Evolutionary conservation across 2,113 vertebrate species (phyloP).

Genomic region (Bujurquina vittata): DNA sequence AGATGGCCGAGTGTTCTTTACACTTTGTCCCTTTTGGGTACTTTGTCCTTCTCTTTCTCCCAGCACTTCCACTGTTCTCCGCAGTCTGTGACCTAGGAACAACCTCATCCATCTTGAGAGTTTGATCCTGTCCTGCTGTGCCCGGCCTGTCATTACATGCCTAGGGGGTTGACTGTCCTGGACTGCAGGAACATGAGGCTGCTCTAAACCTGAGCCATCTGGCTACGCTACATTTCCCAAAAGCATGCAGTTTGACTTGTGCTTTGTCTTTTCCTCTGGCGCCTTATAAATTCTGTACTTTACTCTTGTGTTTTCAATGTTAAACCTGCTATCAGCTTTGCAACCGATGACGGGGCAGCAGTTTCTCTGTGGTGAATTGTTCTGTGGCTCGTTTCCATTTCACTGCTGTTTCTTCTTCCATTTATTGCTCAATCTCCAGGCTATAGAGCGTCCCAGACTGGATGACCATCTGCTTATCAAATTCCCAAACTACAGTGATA

Average conservation of each 20-base stretch:
- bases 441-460: not conserved
- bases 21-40: not conserved
- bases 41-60: slow-evolving; percentile 3
- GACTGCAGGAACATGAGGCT: slow-evolving; percentile 8
- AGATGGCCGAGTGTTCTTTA: not conserved
- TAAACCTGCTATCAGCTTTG: not conserved
- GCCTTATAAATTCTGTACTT: not conserved
- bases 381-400: not conserved
- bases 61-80: not conserved
- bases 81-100: slow-evolving; percentile 8
- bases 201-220: slow-evolving; percentile 35
- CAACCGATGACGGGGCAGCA: not conserved
- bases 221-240: slow-evolving; percentile 35
- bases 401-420: not conserved
- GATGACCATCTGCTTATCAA: slow-evolving; percentile 5
- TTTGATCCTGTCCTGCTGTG: slow-evolving; percentile 48
- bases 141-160: slow-evolving; percentile 17
- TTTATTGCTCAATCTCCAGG: not conserved
- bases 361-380: not conserved
- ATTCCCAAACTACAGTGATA: not conserved
- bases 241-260: slow-evolving; percentile 7
- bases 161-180: slow-evolving; percentile 23
- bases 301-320: not conserved
- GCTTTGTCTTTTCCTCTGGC: slow-evolving; percentile 14
- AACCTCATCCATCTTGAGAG: slow-evolving; percentile 33